Evolutionary conservation across 2,113 vertebrate species (phyloP).

Genomic region (Hepsetus odoe): DNA sequence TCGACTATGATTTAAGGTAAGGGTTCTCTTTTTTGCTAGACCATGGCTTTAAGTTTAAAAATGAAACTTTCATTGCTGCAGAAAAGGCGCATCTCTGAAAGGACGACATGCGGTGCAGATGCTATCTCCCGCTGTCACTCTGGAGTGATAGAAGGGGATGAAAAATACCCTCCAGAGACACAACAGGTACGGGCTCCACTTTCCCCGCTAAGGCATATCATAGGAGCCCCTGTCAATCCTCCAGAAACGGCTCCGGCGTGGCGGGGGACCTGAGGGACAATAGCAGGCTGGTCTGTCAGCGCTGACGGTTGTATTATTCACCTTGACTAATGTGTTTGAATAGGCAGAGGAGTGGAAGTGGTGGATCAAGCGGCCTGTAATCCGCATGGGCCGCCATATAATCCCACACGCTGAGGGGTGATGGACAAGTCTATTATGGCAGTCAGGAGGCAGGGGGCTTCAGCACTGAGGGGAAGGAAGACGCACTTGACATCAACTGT

Average conservation of each 20-base stretch:
- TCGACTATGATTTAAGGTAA: too few species aligned
- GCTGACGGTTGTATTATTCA: conserved; percentile 72
- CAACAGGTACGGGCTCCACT: conserved; percentile 47
- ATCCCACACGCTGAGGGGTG: conserved; percentile 35
- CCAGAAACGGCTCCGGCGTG: conserved; percentile 67
- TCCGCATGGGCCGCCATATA: conserved; percentile 38
- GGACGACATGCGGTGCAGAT: conserved; percentile 12
- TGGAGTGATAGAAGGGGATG: conserved; percentile 48
- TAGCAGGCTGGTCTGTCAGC: conserved; percentile 59
- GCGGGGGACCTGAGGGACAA: conserved; percentile 49
- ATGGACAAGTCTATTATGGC: conserved; percentile 62
- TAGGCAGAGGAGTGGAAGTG: conserved; percentile 57
- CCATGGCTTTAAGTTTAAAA: background rate
- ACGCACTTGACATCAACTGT: conserved; percentile 59
- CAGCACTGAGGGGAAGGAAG: conserved; percentile 33
- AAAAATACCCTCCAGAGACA: conserved; percentile 51
- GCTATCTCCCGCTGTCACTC: conserved; percentile 47
- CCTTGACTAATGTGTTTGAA: conserved; percentile 65
- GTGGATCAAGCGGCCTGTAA: conserved; percentile 59
- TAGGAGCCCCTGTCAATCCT: conserved; percentile 69
- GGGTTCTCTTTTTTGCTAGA: background rate
- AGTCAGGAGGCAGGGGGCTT: conserved; percentile 56
- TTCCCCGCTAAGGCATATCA: conserved; percentile 63
- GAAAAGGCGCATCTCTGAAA: conserved; percentile 24
- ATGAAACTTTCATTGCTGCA: conserved; percentile 8